Evolutionary conservation across 1,140 invertebrate species (phyloP), one percentile per base, ranked within the genome.

Genomic region (Babylonia areolata): DNA sequence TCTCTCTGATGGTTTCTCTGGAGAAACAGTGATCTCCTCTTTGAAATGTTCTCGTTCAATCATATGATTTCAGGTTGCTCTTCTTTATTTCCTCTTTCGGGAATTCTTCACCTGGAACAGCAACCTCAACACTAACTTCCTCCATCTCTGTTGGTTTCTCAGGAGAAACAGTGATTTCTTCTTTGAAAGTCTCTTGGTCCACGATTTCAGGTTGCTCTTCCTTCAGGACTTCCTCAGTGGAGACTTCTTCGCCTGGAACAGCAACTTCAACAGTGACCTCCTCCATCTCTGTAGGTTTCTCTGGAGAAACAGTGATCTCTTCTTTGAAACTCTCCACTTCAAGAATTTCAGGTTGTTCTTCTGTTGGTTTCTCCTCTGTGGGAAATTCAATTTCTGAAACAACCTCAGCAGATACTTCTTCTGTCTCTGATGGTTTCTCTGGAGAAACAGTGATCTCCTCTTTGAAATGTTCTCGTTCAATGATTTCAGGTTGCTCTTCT

Each of bases 141-240:
- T 75, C 33, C 6, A 20, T 20, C 2, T 79, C 77, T 79, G 39
- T 42, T 20, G 77, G 77, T 46, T 46, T 17, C 28, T 79, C 77
- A 20, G 77, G 77, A 46, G 77, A 79, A 46, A 79, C 37, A 9
- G 77, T 79, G n/a, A 79, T 79, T 28, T 79, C 77, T 31, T 79
- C 77, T 31, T 40, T 79, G 39, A 79, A 40, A 46, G 40, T 37
- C 42, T 79, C 77, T 3, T 28, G 15, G 9, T 77, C 35, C 11
- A 37, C 35, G 11, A 77, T 31, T 77, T 77, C 73, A 37, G 73
- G 33, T 28, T 77, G 73, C 31, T 77, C 73, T 17, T 77, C 73
- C 9, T 37, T 33, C 11, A 11, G 3, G 6, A 11, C 28, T 20
- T 37, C 73, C 37, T 77, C 73, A 3, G 5, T 40, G 15, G n/a